These are phyloP conservation scores for Pogonomyrmex californicus DNA, from an alignment of 1,140 invertebrate genomes.

Conservation along the genomic window DNA sequence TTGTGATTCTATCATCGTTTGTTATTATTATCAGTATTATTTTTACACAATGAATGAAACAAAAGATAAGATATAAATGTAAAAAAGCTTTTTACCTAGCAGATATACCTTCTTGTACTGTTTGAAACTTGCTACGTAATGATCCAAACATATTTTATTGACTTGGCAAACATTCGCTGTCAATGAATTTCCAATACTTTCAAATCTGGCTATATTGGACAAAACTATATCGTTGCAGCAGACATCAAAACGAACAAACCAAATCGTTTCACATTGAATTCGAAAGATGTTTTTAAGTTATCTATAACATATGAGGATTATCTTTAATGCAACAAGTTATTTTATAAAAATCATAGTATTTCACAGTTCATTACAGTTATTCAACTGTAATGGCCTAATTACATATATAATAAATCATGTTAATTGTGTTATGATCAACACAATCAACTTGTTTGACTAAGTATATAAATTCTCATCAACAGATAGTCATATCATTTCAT, in stretches of 20 bases:
- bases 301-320: background rate
- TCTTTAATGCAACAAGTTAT: background rate
- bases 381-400: background rate
- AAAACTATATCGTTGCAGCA: background rate
- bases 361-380: background rate
- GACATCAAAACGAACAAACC: background rate
- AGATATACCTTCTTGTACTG: slow-evolving; percentile 87
- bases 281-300: background rate
- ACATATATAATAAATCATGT: no score
- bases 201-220: background rate
- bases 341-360: slow-evolving; percentile 8
- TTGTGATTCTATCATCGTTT: background rate
- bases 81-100: slow-evolving; percentile 83
- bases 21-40: background rate
- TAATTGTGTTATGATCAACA: no score
- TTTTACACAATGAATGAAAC: background rate
- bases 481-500: no score
- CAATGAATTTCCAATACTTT: background rate
- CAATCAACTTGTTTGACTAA: no score
- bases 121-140: slow-evolving; percentile 86
- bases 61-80: background rate
- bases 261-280: background rate
- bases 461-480: background rate
- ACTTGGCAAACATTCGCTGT: slow-evolving; percentile 11
- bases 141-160: slow-evolving; percentile 85